phyloP scores from a whole-genome alignment of 2,888 invertebrate genomes.

The Dioctria rufipes region DNA sequence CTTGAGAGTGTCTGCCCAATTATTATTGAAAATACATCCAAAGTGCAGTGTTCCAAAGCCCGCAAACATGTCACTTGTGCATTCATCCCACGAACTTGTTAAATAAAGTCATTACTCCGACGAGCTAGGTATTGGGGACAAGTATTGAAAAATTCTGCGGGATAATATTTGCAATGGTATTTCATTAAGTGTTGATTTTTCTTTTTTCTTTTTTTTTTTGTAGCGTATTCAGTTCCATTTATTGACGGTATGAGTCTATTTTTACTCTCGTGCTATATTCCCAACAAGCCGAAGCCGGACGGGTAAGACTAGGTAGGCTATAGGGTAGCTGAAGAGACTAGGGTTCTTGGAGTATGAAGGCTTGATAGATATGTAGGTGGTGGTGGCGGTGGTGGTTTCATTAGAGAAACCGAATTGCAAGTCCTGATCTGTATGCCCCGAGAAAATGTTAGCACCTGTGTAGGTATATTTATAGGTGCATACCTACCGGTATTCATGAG shows the following conservation, averaged over 20 bases:
- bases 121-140: constrained; percentile 10
- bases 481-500: not conserved
- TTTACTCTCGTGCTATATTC: not conserved
- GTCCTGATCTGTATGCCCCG: not conserved
- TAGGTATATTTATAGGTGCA: not conserved
- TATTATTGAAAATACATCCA: constrained; percentile 16
- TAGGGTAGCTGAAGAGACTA: too few species aligned
- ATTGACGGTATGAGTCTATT: constrained; percentile 4
- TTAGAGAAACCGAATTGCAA: not conserved
- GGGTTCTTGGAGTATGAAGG: not conserved
- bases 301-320: not conserved
- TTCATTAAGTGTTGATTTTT: constrained; percentile 15
- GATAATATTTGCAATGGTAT: constrained; percentile 14
- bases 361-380: not conserved
- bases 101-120: constrained; percentile 22
- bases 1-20: constrained; percentile 8
- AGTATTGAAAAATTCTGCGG: constrained; percentile 19
- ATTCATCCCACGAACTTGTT: constrained; percentile 24
- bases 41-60: constrained; percentile 11
- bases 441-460: not conserved
- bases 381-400: not conserved
- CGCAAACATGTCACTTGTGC: constrained; percentile 4
- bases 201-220: not conserved
- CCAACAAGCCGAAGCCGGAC: not conserved
- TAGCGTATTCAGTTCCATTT: constrained; percentile 3